A percentile compares a stretch with the other conserved stretches of the same genome.
Evolutionary conservation across 2,797 vertebrate species (phyloP).

Genomic region (Lepidocolaptes lacrymiger): DNA sequence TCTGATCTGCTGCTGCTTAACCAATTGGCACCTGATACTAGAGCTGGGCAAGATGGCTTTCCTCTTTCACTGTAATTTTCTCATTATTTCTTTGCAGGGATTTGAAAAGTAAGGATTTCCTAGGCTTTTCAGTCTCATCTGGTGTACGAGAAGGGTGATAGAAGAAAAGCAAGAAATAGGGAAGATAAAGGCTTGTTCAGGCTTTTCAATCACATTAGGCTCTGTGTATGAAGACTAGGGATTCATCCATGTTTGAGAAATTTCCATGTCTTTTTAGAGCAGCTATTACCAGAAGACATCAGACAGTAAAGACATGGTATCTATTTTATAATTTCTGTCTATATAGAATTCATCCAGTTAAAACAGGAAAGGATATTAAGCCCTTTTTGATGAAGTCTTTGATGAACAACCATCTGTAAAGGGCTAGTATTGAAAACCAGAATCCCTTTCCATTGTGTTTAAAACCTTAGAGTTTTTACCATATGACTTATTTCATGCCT

Average conservation of each 20-base stretch:
- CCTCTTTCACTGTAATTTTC: not conserved
- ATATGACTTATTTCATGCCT: not conserved
- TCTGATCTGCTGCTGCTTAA: not conserved
- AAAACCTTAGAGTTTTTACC: not conserved
- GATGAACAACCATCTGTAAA: not conserved
- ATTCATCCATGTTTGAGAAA: not conserved
- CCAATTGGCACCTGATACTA: not conserved
- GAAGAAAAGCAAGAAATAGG: not conserved
- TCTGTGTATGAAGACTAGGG: not conserved
- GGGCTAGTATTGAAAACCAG: not conserved
- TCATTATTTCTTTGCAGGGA: not conserved
- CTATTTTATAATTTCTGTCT: not conserved
- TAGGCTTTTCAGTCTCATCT: not conserved
- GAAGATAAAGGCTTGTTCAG: not conserved
- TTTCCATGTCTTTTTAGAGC: not conserved
- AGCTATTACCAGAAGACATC: not conserved
- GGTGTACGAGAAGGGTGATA: not conserved
- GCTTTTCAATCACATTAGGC: not conserved
- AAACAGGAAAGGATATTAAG: not conserved
- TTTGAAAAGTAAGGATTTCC: not conserved
- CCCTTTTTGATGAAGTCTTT: not conserved
- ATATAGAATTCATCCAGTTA: not conserved
- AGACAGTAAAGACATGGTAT: not conserved
- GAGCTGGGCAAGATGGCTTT: not conserved
- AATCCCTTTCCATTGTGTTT: not conserved